Conservation (phyloP, 2,113 vertebrate genomes). For the Mirza zaza region DNA sequence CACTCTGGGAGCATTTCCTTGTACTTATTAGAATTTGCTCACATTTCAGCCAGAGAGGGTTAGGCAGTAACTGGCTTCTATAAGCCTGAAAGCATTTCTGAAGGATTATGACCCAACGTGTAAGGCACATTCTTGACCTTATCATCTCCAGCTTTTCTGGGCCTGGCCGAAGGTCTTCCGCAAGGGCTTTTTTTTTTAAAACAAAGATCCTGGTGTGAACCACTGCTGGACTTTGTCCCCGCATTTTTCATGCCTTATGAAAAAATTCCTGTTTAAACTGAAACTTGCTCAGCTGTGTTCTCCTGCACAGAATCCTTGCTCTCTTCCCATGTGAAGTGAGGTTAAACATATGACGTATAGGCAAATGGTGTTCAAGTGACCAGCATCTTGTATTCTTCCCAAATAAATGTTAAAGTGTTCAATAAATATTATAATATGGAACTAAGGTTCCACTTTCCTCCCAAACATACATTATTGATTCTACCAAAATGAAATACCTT, state of each 20-base stretch:
- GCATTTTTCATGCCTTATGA: background rate
- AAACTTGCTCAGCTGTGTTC: background rate
- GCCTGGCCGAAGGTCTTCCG: background rate
- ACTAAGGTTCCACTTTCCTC: background rate
- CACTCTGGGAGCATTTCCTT: background rate
- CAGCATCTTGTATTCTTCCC: background rate
- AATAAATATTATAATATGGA: background rate
- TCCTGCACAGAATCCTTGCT: background rate
- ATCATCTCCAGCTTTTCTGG: background rate
- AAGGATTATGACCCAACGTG: background rate
- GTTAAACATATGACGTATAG: background rate
- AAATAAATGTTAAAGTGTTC: background rate
- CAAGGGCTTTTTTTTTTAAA: background rate
- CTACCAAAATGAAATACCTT: background rate
- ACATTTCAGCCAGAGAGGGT: background rate
- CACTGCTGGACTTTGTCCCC: background rate
- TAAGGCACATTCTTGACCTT: slow-evolving; percentile 51
- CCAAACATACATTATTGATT: background rate
- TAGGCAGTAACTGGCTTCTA: background rate
- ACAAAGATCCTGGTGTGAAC: background rate
- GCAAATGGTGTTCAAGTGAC: background rate
- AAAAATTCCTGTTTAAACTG: background rate
- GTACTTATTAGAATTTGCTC: slow-evolving; percentile 26
- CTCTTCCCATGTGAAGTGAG: background rate
- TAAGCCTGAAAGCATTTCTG: slow-evolving; percentile 49